Base-by-base conservation (phyloP, 2,888 invertebrate species). In the Caenorhabditis sp. region DNA sequence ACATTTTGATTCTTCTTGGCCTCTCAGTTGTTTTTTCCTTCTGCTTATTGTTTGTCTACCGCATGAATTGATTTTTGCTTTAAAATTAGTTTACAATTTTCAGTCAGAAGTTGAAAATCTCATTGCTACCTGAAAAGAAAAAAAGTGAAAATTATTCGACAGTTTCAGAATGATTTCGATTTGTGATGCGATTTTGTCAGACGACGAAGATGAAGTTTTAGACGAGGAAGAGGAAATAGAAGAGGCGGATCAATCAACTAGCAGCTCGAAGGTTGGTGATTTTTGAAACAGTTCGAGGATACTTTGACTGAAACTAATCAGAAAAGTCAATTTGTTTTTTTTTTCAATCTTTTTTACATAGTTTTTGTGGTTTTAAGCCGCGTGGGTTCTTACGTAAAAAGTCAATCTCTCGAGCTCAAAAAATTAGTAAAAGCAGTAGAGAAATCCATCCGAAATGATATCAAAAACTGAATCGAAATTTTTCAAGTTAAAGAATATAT, bases 151-250 rank as follows among this genome's bases (percentile, higher is more conserved):
- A 57, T 23, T 26, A 21, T 57, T 57, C 38, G 57, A 38, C 20
- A 5, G 64, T 59, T 20, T 52, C 31, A 26, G 70, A 65, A 79
- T 77, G 77, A 52, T 69, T 1, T 66, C 72, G 38, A 59, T 77
- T n/a, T 67, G 61, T 14, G 76, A 80, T 36, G 77, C 67, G 1
- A 70, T 78, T 26, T 54, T 75, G 7, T 77, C 77, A 14, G 70
- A 71, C 25, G 67, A 69, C 26, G 79, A 78, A 31, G 76, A 76
- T 0, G 65, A 62, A 20, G 64, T 58, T n/a, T 63, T 60, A 20
- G 27, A 57, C 8, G 65, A 59, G 8, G 59, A 61, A 52, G 61
- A 53, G 26, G 62, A 52, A 21, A n/a, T n/a, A 7, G 31, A 31
- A 27, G 38, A 36, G 20, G 7, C 26, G 23, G 52, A 62, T 8